Base-by-base conservation (phyloP, 2,797 vertebrate species). In the Anabas testudineus region DNA sequence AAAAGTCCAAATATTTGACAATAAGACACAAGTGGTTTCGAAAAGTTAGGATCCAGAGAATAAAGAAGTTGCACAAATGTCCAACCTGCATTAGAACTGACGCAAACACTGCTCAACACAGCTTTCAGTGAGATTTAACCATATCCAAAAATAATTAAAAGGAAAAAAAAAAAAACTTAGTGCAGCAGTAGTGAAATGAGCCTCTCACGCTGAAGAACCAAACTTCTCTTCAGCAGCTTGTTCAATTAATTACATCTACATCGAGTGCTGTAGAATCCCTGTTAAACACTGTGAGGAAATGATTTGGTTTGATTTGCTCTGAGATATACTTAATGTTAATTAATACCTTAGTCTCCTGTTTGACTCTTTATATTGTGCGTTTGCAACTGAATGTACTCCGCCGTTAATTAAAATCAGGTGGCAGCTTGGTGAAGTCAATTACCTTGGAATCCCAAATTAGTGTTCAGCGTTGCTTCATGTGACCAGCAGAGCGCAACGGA, bases 391-490 rank as follows among this genome's bases (percentile, higher is more conserved):
- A 80, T 67, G 81, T 81, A 80, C 78, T 42, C 63, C 54, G 18
- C 72, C 54, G 76, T 86, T 93, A 92, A 93, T 94, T 92, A 92
- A 90, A 88, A 82, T 77, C 79, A 82, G 76, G 83, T 82, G 80
- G 63, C 72, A 13, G 65, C 84, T 78, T 68, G 66, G 70, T 59
- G 61, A 86, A 88, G 86, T 87, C 88, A 90, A 90, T 91, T 90
- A 90, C 75, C 74, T 71, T 32, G 28, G 43, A 82, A 68, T 90
- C 86, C 87, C 83, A 65, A 18, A 62, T 80, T 85, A 70, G 52
- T 76, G 55, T 71, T 75, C 62, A 4, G 22, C 19, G 67, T 69
- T 58, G 76, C 57, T 76, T 78, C 67, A 55, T 55, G 74, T 82
- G 83, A 80, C 77, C 80, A 36, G 37, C 53, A n/a, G 61, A 80